Conservation (phyloP, 2,797 vertebrate species). For the Euphonia xanthogaster region DNA sequence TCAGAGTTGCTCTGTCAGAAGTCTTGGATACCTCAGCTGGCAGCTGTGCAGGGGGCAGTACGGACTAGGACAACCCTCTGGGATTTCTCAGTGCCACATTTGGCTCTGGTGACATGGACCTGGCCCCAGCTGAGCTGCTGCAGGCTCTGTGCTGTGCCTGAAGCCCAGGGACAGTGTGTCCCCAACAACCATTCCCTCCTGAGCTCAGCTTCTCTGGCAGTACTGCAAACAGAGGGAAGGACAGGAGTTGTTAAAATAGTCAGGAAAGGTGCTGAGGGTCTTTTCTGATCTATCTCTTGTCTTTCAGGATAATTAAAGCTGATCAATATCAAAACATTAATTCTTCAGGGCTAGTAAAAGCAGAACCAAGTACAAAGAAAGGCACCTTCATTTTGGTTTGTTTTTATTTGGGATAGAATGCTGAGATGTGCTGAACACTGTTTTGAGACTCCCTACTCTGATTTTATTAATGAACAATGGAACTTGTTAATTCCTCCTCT, state of each 20-base stretch:
- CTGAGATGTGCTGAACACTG: background rate
- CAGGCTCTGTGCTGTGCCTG: background rate
- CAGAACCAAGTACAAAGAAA: accelerated
- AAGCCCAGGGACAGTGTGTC: background rate
- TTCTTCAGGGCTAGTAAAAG: background rate
- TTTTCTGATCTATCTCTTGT: background rate
- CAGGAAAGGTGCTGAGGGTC: background rate
- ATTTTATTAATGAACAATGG: background rate
- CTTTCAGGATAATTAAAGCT: background rate
- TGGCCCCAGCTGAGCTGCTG: background rate
- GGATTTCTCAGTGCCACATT: background rate
- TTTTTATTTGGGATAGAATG: background rate
- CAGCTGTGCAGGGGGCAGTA: background rate
- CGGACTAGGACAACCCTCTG: background rate
- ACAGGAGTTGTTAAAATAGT: background rate
- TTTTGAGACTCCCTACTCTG: background rate
- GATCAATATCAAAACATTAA: background rate
- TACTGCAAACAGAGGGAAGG: background rate
- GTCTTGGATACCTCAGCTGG: background rate
- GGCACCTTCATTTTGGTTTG: background rate
- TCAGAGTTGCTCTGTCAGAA: background rate
- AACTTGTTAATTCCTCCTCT: background rate
- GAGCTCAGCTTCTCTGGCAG: background rate
- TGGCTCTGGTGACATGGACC: background rate
- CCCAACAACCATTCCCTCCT: background rate